Evolutionary conservation across 1,140 invertebrate genomes (phyloP).

Genomic region (Aphidius gifuensis): DNA sequence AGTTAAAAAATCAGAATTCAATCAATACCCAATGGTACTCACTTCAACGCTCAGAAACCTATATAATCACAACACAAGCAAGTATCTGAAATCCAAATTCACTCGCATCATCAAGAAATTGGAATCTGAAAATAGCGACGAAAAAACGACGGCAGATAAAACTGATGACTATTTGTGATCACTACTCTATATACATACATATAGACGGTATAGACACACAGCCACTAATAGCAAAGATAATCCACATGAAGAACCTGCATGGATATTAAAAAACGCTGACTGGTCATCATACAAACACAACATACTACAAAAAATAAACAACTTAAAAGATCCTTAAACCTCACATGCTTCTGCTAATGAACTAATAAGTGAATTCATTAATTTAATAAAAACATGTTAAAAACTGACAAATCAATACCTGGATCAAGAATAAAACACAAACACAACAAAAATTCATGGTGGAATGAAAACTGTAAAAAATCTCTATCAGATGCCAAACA

Average conservation of each 20-base stretch:
- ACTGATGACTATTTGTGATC: too few relatives aligned
- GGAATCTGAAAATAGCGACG: too few relatives aligned
- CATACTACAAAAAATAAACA: conserved; percentile 21
- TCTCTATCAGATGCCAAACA: conserved; percentile 33
- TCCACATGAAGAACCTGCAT: conserved; percentile 12
- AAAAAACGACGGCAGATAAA: too few relatives aligned
- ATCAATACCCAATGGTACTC: too few relatives aligned
- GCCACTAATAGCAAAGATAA: too few relatives aligned
- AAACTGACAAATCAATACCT: conserved; percentile 32
- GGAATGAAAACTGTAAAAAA: conserved; percentile 37
- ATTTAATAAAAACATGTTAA: conserved; percentile 30
- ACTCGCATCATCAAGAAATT: too few relatives aligned
- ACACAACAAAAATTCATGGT: conserved; percentile 37
- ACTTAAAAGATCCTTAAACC: conserved; percentile 14
- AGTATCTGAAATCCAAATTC: too few relatives aligned
- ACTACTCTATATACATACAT: background rate
- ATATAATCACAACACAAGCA: too few relatives aligned
- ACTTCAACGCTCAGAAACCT: too few relatives aligned
- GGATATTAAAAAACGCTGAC: conserved; percentile 35
- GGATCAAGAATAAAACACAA: conserved; percentile 27
- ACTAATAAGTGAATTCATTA: conserved; percentile 28
- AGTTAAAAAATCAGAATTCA: too few relatives aligned
- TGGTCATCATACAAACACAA: conserved; percentile 28
- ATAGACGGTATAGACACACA: too few relatives aligned
- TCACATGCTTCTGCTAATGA: conserved; percentile 22